Evolutionary conservation across 2,113 vertebrate species (phyloP).

Genomic region (Pica pica): DNA sequence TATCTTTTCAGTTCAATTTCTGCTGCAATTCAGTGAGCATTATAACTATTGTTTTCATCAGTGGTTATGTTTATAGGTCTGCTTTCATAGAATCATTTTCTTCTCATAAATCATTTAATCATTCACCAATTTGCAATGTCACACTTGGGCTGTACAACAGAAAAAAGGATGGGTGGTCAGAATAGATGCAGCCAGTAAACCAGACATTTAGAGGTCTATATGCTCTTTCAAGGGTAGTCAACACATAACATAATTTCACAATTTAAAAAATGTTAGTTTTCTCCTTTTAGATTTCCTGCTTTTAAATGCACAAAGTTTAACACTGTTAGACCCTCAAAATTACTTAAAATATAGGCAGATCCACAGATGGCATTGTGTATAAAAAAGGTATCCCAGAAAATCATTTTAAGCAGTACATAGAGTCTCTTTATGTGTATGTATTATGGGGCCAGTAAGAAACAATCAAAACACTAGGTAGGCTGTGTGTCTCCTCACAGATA

Average conservation of each 20-base stretch:
- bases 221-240: neutral
- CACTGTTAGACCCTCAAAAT: neutral
- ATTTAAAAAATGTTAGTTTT: neutral
- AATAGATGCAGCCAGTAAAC: neutral
- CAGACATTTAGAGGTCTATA: neutral
- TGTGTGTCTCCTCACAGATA: neutral
- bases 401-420: neutral
- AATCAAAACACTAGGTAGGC: neutral
- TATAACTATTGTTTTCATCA: neutral
- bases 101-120: constrained; percentile 19
- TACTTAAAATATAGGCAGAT: neutral
- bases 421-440: neutral
- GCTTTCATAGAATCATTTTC: neutral
- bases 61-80: neutral
- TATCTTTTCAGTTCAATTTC: neutral
- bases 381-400: neutral
- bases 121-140: neutral
- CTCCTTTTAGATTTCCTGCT: neutral
- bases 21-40: neutral
- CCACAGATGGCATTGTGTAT: neutral
- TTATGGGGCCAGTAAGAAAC: neutral
- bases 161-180: neutral
- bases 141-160: neutral
- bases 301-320: neutral
- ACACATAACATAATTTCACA: neutral